Evolutionary conservation across 2,113 vertebrate genomes (phyloP).

Genomic region (Promerops cafer): DNA sequence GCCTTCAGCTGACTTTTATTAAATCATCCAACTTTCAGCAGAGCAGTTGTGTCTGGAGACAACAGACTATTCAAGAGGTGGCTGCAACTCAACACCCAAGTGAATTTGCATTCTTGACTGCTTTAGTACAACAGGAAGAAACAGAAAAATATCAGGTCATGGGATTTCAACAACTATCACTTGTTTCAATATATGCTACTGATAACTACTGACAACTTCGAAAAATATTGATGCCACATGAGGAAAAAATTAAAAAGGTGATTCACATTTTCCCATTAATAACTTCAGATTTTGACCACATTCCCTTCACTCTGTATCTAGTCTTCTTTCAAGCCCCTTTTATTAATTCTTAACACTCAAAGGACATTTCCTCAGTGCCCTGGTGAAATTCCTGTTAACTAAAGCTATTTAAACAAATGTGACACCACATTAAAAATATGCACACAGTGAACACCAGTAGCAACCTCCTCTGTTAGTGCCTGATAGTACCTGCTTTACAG

Average conservation of each 20-base stretch:
- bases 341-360: not conserved
- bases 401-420: not conserved
- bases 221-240: constrained; percentile 54
- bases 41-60: not conserved
- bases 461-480: not conserved
- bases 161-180: not conserved
- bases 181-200: constrained; percentile 53
- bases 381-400: not conserved
- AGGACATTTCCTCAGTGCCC: not conserved
- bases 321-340: not conserved
- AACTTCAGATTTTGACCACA: not conserved
- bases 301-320: not conserved
- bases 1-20: constrained; percentile 28
- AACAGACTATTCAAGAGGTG: not conserved
- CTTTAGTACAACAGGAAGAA: not conserved
- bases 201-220: constrained; percentile 67
- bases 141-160: constrained; percentile 58
- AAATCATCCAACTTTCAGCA: constrained; percentile 18
- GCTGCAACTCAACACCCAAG: not conserved
- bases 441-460: not conserved
- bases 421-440: not conserved
- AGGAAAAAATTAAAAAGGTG: not conserved
- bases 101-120: not conserved
- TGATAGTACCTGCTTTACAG: not conserved
- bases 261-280: not conserved